Conservation (phyloP, 2,113 vertebrate genomes). For the Aptenodytes patagonicus region DNA sequence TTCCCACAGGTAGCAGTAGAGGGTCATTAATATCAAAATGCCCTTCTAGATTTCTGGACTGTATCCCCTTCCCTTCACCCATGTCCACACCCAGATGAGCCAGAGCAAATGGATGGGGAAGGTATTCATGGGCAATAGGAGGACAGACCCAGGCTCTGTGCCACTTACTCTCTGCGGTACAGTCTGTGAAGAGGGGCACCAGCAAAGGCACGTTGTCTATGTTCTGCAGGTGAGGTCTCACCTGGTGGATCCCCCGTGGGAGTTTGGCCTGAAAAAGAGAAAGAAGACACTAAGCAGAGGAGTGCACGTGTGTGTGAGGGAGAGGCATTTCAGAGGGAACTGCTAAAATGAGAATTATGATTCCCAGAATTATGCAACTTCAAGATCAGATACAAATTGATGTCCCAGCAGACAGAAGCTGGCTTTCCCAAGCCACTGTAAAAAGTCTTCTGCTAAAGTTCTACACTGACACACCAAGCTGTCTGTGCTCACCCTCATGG, state of each 20-base stretch:
- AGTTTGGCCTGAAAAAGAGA: constrained; percentile 87
- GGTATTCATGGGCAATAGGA: background rate
- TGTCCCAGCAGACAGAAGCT: background rate
- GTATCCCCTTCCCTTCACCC: background rate
- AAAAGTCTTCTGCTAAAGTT: background rate
- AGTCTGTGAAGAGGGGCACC: constrained; percentile 98
- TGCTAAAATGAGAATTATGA: background rate
- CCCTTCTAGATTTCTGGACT: background rate
- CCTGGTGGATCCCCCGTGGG: constrained; percentile 96
- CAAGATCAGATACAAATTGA: background rate
- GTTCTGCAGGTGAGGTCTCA: constrained; percentile 96
- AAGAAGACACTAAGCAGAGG: background rate
- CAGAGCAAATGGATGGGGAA: background rate
- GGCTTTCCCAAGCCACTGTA: background rate
- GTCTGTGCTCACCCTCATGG: background rate
- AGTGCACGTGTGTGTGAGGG: background rate
- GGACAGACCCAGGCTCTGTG: background rate
- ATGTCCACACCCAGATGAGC: background rate
- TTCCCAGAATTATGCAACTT: background rate
- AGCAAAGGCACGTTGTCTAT: constrained; percentile 98
- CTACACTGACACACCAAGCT: background rate
- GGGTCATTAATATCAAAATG: background rate
- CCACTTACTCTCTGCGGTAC: constrained; percentile 93
- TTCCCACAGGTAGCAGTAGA: background rate
- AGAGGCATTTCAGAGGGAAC: background rate